Evolutionary conservation across 2,888 invertebrate species (phyloP), one percentile per base, ranked within the genome.

Genomic region (Anagyrus pseudococci): DNA sequence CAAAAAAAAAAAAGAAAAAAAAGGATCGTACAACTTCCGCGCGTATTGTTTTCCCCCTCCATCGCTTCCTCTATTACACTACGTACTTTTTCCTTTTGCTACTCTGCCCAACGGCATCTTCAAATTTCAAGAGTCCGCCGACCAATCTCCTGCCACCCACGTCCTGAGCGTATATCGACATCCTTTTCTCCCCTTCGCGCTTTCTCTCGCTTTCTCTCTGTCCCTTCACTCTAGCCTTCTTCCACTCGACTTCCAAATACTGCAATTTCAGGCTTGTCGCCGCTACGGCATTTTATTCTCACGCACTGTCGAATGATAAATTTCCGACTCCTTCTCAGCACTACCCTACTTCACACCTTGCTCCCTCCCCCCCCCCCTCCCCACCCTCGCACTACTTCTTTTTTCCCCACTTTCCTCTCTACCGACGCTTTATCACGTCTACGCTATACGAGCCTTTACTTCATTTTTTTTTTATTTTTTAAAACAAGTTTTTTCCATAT

Each of bases 201-300:
- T n/a, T n/a, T n/a, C n/a, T n/a, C n/a, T n/a, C n/a, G n/a, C n/a
- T n/a, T n/a, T n/a, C n/a, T n/a, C n/a, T n/a, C n/a, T n/a, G n/a
- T n/a, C n/a, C n/a, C n/a, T n/a, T n/a, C n/a, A n/a, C n/a, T n/a
- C n/a, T n/a, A n/a, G n/a, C n/a, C n/a, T n/a, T n/a, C n/a, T n/a
- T n/a, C n/a, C n/a, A n/a, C n/a, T n/a, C n/a, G n/a, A 74, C 73
- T 74, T 71, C 72, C 72, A 71, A 77, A 77, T 77, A 76, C 74
- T 75, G 76, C 76, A 75, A 75, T 77, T 76, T 76, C 76, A 76
- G 73, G 72, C 72, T 74, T 71, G 75, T 75, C 73, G 73, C 70
- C 69, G 68, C 70, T 43, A 33, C 22, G 54, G 54, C 55, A 58
- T 57, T 62, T 62, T 69, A n/a, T n/a, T n/a, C n/a, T 70, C 70